Evolutionary conservation across 2,888 invertebrate species (phyloP).

Genomic region (Cryptocheilus praepositus): DNA sequence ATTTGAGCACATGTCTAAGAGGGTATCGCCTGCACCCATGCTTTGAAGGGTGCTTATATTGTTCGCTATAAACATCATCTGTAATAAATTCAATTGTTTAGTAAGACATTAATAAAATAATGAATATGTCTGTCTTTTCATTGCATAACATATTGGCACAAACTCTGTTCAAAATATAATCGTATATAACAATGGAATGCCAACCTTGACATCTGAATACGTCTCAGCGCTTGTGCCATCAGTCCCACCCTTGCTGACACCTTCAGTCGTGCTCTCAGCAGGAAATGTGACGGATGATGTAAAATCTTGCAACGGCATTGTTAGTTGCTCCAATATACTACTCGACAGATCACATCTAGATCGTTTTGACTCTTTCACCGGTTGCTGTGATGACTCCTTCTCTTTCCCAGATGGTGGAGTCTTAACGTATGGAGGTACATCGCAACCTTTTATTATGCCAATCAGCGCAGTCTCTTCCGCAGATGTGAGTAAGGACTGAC

Average conservation of each 20-base stretch:
- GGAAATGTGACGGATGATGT: constrained; percentile 73
- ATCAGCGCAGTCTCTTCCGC: constrained; percentile 87
- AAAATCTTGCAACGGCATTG: constrained; percentile 80
- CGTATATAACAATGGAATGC: constrained; percentile 22
- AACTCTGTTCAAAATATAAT: constrained; percentile 12
- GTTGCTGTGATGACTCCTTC: constrained; percentile 75
- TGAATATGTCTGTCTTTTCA: background rate
- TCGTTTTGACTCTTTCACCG: constrained; percentile 78
- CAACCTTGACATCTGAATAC: constrained; percentile 76
- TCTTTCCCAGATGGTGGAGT: constrained; percentile 76
- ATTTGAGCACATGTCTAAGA: constrained; percentile 88
- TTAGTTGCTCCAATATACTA: constrained; percentile 84
- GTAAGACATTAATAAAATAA: constrained; percentile 11
- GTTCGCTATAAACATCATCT: constrained; percentile 87
- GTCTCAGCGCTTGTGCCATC: constrained; percentile 69
- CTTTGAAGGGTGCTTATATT: constrained; percentile 88
- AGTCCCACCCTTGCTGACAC: constrained; percentile 74
- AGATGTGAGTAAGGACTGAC: constrained; percentile 82
- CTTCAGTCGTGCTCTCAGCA: constrained; percentile 75
- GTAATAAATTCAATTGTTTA: constrained; percentile 44
- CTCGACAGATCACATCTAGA: constrained; percentile 83
- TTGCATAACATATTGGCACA: constrained; percentile 9
- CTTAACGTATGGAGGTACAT: constrained; percentile 77
- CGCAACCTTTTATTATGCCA: constrained; percentile 84
- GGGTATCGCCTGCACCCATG: constrained; percentile 87